Evolutionary conservation across 2,113 vertebrate genomes (phyloP).

Genomic region (Pachycephala philippinensis): DNA sequence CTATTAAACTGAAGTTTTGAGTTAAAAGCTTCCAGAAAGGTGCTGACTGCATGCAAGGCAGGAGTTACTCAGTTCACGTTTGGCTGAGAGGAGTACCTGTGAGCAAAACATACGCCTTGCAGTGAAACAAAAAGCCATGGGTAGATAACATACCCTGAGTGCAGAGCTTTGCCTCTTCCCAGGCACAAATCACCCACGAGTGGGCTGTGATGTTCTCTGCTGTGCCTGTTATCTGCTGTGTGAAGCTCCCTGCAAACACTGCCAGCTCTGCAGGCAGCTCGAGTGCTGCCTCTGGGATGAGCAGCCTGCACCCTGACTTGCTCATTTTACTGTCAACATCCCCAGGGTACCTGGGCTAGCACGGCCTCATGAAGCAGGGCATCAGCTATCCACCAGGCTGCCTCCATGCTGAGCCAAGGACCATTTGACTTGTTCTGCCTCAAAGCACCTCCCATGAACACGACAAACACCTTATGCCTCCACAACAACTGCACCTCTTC

Average conservation of each 20-base stretch:
- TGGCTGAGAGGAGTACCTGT: background rate
- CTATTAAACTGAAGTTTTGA: background rate
- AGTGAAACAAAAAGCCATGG: background rate
- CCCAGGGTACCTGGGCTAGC: background rate
- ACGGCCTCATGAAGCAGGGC: background rate
- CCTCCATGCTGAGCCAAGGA: background rate
- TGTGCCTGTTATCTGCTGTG: background rate
- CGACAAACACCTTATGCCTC: background rate
- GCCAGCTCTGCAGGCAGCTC: background rate
- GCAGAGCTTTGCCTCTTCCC: background rate
- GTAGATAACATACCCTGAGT: background rate
- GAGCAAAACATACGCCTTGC: background rate
- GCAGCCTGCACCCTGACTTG: background rate
- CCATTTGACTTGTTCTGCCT: background rate
- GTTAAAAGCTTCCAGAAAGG: background rate
- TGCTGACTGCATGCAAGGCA: background rate
- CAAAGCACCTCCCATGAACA: rapidly evolving
- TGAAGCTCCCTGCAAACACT: background rate
- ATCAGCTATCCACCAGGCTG: background rate
- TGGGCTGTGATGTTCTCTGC: background rate
- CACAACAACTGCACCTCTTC: background rate
- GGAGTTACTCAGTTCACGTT: background rate
- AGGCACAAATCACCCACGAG: background rate
- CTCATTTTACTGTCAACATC: background rate
- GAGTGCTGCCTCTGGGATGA: background rate